A percentile compares a stretch with the other conserved stretches of the same genome.
These are phyloP conservation scores for Phenacoccus solenopsis DNA, from an alignment of 1,140 invertebrate species.

Conservation along the genomic window DNA sequence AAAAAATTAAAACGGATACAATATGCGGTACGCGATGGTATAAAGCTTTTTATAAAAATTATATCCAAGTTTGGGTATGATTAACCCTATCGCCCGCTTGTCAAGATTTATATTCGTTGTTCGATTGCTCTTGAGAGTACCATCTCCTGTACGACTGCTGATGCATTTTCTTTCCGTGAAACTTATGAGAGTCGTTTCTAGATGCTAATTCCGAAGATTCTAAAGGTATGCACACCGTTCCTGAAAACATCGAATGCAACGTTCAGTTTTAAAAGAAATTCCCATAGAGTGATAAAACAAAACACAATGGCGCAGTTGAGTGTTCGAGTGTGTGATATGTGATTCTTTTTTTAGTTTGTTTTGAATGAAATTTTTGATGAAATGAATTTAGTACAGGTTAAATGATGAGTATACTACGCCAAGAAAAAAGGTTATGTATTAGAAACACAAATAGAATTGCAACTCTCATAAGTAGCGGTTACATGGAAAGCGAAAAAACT, in stretches of 20 bases:
- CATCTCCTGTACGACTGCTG: not conserved
- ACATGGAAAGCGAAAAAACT: not conserved
- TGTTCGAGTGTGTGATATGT: not conserved
- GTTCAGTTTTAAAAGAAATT: not conserved
- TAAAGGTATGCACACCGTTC: slow-evolving; percentile 7
- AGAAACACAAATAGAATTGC: not conserved
- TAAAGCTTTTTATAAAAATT: no score
- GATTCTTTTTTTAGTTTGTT: not conserved
- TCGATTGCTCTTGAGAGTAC: slow-evolving; percentile 9
- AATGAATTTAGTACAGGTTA: not conserved
- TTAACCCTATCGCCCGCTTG: not conserved
- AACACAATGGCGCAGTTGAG: not conserved
- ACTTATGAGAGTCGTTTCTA: slow-evolving; percentile 12
- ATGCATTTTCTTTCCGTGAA: not conserved
- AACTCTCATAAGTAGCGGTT: not conserved
- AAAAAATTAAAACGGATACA: no score
- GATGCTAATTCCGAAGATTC: slow-evolving; percentile 12
- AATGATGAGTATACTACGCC: not conserved
- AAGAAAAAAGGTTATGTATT: no score
- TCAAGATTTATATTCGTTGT: not conserved
- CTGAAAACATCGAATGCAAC: not conserved
- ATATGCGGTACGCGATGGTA: no score
- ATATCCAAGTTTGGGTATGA: not conserved
- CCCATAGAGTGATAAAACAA: not conserved
- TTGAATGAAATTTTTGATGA: not conserved